Conservation (phyloP, 2,113 vertebrate genomes). For the Sorex araneus region DNA sequence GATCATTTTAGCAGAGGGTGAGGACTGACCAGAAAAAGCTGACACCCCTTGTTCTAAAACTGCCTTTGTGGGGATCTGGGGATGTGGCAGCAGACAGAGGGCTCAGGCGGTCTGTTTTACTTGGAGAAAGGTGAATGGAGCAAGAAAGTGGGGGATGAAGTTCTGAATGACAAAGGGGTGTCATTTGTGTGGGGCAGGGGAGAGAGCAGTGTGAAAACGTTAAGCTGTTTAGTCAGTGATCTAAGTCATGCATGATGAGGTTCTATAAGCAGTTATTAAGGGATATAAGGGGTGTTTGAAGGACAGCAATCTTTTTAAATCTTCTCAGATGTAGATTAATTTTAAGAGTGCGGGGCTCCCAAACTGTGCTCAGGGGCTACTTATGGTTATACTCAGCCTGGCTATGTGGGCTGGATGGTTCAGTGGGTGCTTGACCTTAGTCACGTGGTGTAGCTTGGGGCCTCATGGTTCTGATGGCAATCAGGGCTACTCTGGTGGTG, state of each 20-base stretch:
- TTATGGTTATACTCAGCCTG: too few species aligned
- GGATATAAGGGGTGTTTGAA: neutral
- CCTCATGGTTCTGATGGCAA: too few species aligned
- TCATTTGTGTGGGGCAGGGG: too few species aligned
- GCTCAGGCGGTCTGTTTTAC: neutral
- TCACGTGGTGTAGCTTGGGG: too few species aligned
- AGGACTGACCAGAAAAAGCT: neutral
- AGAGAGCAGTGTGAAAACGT: neutral
- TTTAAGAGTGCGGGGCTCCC: neutral
- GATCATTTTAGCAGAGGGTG: neutral
- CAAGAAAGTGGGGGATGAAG: neutral
- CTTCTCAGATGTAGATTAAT: neutral
- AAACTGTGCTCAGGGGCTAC: too few species aligned
- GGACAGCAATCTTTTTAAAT: conserved; percentile 31
- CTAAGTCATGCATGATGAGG: neutral
- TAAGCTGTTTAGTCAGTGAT: conserved; percentile 7
- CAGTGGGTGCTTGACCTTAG: too few species aligned
- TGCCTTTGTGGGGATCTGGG: neutral
- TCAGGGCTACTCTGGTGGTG: too few species aligned
- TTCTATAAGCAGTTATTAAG: conserved; percentile 16
- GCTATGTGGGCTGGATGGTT: too few species aligned
- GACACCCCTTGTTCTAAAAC: neutral
- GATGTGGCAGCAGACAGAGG: neutral
- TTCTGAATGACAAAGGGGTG: neutral
- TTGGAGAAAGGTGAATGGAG: conserved; percentile 12